These are phyloP conservation scores for Euleptes europaea DNA, from an alignment of 2,113 vertebrate species.

Conservation along the genomic window DNA sequence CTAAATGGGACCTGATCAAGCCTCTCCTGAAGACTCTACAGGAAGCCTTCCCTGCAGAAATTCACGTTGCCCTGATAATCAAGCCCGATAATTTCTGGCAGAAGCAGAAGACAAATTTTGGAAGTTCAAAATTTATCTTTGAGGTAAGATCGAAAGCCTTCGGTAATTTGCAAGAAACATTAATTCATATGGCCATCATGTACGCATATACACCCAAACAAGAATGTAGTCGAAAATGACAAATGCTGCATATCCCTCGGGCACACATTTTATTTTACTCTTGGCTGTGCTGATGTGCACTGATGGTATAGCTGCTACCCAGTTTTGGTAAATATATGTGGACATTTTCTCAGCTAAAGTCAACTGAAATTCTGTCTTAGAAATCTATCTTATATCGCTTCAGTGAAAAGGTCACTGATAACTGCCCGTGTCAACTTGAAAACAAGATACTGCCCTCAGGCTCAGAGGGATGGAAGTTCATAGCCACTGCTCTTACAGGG, in stretches of 20 bases:
- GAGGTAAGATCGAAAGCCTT: constrained; percentile 79
- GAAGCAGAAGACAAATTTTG: constrained; percentile 99
- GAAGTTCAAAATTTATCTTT: constrained; percentile 98
- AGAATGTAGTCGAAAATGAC: not conserved
- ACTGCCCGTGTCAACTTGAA: constrained; percentile 11
- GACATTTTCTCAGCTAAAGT: constrained; percentile 6
- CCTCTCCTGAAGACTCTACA: constrained; percentile 97
- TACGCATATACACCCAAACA: no score
- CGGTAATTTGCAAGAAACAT: not conserved
- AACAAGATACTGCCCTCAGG: constrained; percentile 31
- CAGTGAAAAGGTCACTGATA: not conserved
- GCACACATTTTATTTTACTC: not conserved
- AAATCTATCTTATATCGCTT: not conserved
- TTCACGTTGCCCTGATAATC: constrained; percentile 98
- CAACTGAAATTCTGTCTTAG: not conserved
- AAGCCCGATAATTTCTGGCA: constrained; percentile 99
- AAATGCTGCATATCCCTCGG: not conserved
- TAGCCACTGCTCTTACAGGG: constrained; percentile 5
- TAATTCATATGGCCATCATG: not conserved
- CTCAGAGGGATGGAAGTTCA: constrained; percentile 2
- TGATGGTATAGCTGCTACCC: not conserved
- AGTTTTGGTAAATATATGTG: fast-evolving
- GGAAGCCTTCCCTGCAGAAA: constrained; percentile 94
- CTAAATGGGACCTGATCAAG: constrained; percentile 98
- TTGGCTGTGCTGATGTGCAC: not conserved